Percentiles rank a stretch among this genome's conserved stretches.
Evolutionary conservation across 2,888 invertebrate genomes (phyloP).

Genomic region (Drosophila rubida): DNA sequence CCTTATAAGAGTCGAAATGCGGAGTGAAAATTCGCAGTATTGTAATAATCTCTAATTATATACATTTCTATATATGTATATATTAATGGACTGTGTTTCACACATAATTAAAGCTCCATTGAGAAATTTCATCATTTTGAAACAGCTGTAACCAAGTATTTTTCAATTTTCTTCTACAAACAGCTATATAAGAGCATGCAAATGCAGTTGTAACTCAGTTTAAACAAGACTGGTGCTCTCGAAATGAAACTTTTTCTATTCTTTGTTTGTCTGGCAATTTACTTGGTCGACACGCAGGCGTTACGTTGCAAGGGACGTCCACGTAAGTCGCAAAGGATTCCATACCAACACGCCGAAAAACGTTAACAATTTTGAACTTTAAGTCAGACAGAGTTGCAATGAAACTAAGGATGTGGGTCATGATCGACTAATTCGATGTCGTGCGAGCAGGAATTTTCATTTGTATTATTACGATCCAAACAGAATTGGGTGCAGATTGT

Average conservation of each 20-base stretch:
- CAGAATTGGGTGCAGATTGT: background rate
- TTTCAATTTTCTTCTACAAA: background rate
- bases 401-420: background rate
- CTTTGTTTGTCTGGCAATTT: background rate
- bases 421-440: background rate
- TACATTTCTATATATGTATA: no score
- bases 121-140: background rate
- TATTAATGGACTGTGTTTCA: no score
- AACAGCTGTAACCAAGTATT: background rate
- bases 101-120: background rate
- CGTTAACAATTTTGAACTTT: background rate
- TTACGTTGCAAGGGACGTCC: slow-evolving; percentile 7
- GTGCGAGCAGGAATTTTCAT: background rate
- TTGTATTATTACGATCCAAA: slow-evolving; percentile 9
- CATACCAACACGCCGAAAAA: background rate
- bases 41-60: no score
- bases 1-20: no score
- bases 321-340: background rate
- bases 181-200: background rate
- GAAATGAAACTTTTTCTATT: slow-evolving; percentile 1
- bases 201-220: background rate
- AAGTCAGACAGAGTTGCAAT: background rate
- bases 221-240: background rate
- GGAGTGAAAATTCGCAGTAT: no score
- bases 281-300: background rate